These are phyloP conservation scores for Eclectus roratus DNA, from an alignment of 2,113 vertebrate species.

Conservation along the genomic window DNA sequence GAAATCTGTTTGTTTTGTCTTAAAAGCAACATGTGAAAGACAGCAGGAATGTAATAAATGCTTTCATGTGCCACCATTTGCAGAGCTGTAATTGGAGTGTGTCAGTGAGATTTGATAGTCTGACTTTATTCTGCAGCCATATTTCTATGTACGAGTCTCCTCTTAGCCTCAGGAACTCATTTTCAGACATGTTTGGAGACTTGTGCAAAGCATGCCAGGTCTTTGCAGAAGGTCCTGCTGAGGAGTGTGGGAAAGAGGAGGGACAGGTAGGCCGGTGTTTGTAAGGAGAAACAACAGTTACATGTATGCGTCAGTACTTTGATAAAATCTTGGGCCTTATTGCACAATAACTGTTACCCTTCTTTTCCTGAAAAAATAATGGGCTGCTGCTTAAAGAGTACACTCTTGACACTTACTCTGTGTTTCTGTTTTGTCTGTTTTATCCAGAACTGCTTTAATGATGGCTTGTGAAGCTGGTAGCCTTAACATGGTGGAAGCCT, in stretches of 20 bases:
- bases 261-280: background rate
- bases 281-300: background rate
- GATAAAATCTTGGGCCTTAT: background rate
- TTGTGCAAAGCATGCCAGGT: background rate
- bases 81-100: background rate
- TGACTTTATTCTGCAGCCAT: background rate
- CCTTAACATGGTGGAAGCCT: conserved; percentile 74
- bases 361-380: background rate
- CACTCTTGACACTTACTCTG: background rate
- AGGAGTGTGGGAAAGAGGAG: background rate
- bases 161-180: background rate
- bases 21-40: background rate
- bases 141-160: background rate
- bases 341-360: background rate
- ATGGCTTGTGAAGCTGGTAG: conserved; percentile 82
- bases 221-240: background rate
- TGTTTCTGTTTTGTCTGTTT: background rate
- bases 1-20: background rate
- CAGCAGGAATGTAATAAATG: background rate
- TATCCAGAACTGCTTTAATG: conserved; percentile 87
- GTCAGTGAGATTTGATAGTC: background rate
- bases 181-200: background rate
- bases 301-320: background rate
- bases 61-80: background rate
- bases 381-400: background rate